A percentile compares a stretch with the other conserved stretches of the same genome.
phyloP scores from a whole-genome alignment of 2,113 vertebrate genomes.

The Eulemur macaco region DNA sequence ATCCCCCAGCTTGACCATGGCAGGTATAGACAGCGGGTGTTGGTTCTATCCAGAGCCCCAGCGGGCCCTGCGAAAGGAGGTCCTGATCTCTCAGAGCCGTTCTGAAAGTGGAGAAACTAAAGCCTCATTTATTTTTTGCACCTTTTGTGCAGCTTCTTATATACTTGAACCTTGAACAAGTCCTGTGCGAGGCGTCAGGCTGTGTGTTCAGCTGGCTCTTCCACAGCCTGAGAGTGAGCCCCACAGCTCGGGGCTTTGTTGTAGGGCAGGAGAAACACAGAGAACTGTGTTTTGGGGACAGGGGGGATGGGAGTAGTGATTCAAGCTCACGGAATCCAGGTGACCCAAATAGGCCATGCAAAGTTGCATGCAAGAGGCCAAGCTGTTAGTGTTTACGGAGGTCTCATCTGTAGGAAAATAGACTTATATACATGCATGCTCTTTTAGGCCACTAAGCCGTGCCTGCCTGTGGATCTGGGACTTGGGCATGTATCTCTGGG shows the following conservation, averaged over 20 bases:
- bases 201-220: neutral
- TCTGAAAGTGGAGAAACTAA: neutral
- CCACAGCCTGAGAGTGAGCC: neutral
- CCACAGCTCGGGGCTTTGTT: neutral
- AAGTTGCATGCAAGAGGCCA: neutral
- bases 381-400: neutral
- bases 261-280: neutral
- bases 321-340: neutral
- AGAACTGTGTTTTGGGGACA: neutral
- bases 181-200: neutral
- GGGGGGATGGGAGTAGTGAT: neutral
- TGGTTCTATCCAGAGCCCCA: neutral
- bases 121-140: neutral
- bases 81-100: neutral
- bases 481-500: neutral
- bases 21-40: neutral
- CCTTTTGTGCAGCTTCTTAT: neutral
- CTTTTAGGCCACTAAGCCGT: neutral
- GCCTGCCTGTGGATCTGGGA: neutral
- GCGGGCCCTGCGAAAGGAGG: neutral
- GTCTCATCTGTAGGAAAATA: neutral
- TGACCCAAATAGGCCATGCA: neutral
- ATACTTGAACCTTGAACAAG: neutral
- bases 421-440: fast-evolving
- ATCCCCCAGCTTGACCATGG: neutral